These are phyloP conservation scores for Lepidothrix coronata DNA, from an alignment of 2,113 vertebrate genomes.

Conservation along the genomic window DNA sequence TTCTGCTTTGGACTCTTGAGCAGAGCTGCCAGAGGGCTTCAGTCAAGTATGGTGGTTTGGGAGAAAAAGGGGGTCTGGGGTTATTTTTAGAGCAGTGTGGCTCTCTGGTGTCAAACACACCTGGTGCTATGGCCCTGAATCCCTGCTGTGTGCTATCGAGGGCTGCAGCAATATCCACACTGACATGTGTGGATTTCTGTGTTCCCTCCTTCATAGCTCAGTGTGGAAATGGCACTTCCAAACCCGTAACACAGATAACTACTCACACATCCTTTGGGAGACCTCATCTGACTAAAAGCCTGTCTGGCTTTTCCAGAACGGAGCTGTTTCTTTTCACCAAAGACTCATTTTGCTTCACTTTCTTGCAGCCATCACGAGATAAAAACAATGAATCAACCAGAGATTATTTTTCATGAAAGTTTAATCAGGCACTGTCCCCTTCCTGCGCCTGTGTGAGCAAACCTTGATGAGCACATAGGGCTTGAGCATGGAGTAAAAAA, in stretches of 20 bases:
- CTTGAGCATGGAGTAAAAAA: background rate
- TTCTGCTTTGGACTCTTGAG: background rate
- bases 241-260: background rate
- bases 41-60: background rate
- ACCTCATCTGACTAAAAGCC: slow-evolving; percentile 50
- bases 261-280: slow-evolving; percentile 47
- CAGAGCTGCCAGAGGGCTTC: background rate
- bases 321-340: slow-evolving; percentile 28
- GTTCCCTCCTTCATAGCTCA: background rate
- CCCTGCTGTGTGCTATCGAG: background rate
- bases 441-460: background rate
- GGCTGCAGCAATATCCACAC: background rate
- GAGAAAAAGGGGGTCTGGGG: background rate
- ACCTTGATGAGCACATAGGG: background rate
- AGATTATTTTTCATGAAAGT: slow-evolving; percentile 63
- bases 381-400: slow-evolving; percentile 49
- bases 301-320: background rate
- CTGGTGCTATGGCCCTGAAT: background rate
- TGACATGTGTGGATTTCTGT: background rate
- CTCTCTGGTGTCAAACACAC: background rate
- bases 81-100: background rate
- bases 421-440: slow-evolving; percentile 34
- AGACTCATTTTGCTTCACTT: slow-evolving; percentile 45
- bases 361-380: background rate
- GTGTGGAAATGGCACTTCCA: slow-evolving; percentile 36